These are phyloP conservation scores for Aleiodes testaceus DNA, from an alignment of 2,888 invertebrate species.

Conservation along the genomic window DNA sequence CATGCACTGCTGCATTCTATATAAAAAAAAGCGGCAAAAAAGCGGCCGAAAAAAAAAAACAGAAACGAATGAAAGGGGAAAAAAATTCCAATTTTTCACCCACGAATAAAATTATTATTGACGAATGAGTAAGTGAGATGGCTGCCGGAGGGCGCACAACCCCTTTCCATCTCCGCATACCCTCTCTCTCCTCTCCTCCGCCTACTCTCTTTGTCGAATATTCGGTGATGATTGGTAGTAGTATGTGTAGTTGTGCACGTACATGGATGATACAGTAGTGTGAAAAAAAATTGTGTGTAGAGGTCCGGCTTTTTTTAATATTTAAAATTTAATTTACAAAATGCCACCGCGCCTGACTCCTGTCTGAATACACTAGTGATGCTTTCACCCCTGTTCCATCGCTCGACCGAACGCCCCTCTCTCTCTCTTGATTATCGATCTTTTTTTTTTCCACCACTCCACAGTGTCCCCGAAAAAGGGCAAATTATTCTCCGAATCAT, in stretches of 20 bases:
- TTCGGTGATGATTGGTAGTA: conserved; percentile 36
- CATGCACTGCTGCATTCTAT: conserved; percentile 14
- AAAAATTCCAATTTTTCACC: conserved; percentile 69
- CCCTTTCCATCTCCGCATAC: conserved; percentile 44
- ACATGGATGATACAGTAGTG: conserved; percentile 21
- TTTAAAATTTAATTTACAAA: conserved; percentile 74
- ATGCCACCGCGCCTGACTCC: conserved; percentile 64
- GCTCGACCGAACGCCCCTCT: background rate
- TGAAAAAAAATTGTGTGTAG: conserved; percentile 45
- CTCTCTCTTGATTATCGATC: conserved; percentile 39
- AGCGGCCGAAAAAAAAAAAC: conserved; percentile 29
- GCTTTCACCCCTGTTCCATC: conserved; percentile 32
- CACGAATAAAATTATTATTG: conserved; percentile 72
- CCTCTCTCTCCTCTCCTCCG: conserved; percentile 32
- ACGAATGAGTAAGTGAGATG: conserved; percentile 70
- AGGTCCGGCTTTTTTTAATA: conserved; percentile 71
- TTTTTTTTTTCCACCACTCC: conserved; percentile 2
- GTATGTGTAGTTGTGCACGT: background rate
- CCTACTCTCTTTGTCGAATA: conserved; percentile 25
- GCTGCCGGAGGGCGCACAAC: conserved; percentile 44
- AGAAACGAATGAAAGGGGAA: conserved; percentile 43
- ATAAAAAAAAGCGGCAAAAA: conserved; percentile 20
- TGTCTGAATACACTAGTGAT: conserved; percentile 49
- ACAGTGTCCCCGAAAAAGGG: background rate
- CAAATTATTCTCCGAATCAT: background rate